Evolutionary conservation across 2,797 vertebrate species (phyloP).

Genomic region (Danio aesculapii): DNA sequence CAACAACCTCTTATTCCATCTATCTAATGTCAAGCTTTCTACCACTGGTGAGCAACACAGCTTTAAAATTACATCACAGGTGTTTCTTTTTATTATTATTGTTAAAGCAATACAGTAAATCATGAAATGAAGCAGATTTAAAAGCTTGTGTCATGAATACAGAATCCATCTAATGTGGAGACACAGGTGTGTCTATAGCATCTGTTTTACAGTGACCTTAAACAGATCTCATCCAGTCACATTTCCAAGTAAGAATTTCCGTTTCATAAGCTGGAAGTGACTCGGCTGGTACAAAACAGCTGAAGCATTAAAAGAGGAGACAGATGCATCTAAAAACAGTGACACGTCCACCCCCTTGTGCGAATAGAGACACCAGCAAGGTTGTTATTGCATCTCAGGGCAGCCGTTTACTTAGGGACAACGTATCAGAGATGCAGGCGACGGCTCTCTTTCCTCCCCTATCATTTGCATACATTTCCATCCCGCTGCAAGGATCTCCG

Average conservation of each 20-base stretch:
- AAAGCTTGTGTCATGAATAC: background rate
- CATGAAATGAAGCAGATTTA: too few relatives aligned
- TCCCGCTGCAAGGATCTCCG: constrained; percentile 59
- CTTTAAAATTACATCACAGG: background rate
- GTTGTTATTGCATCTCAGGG: constrained; percentile 32
- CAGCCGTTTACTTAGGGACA: constrained; percentile 31
- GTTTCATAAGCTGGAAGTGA: background rate
- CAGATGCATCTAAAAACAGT: constrained; percentile 34
- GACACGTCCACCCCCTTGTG: constrained; percentile 16
- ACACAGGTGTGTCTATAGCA: background rate
- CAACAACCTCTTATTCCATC: background rate
- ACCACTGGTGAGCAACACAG: background rate
- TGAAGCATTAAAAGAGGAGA: constrained; percentile 17
- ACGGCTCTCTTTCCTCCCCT: constrained; percentile 33
- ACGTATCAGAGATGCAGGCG: constrained; percentile 24
- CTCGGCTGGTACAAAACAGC: background rate
- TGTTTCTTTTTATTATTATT: background rate
- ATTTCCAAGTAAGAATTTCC: background rate
- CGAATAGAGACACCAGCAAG: constrained; percentile 13
- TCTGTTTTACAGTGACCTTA: background rate
- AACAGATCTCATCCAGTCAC: background rate
- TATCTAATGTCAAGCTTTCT: background rate
- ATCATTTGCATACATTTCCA: constrained; percentile 76
- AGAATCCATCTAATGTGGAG: background rate
- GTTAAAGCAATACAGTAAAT: background rate